These are phyloP conservation scores for Ganaspis sp. DNA, from an alignment of 1,140 invertebrate species.

Conservation along the genomic window DNA sequence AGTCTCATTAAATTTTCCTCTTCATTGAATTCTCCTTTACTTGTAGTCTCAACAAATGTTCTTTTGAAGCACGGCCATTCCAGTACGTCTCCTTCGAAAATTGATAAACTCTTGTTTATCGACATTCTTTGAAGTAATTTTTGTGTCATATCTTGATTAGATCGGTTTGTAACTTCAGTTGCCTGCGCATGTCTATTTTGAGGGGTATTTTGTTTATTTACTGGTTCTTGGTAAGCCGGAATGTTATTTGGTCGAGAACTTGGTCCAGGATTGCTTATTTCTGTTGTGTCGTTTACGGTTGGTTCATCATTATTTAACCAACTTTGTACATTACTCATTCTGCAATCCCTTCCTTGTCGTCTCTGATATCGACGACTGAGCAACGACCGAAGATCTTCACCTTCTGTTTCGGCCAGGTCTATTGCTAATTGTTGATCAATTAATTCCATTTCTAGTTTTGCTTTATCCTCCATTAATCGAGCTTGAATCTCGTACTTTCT, in stretches of 20 bases:
- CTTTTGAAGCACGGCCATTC: constrained; percentile 43
- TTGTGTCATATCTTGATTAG: background rate
- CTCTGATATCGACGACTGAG: background rate
- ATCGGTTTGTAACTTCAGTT: no score
- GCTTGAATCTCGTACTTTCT: background rate
- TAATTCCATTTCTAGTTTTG: background rate
- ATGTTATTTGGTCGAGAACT: no score
- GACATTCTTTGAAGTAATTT: background rate
- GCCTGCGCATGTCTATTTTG: background rate
- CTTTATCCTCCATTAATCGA: background rate
- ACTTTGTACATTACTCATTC: no score
- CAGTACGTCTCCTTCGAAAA: constrained; percentile 33
- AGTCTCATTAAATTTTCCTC: constrained; percentile 44
- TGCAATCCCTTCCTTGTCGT: no score
- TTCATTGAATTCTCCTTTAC: constrained; percentile 31
- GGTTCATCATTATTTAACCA: no score
- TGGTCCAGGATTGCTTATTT: no score
- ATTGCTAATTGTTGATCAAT: background rate
- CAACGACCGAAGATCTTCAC: background rate
- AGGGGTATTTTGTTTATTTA: background rate
- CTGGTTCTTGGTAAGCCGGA: no score
- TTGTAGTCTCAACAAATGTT: constrained; percentile 34
- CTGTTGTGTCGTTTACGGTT: background rate
- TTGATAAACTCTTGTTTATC: constrained; percentile 22
- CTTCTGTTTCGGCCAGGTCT: background rate